Conservation (phyloP, 2,797 vertebrate species). For the Microcaecilia unicolor region DNA sequence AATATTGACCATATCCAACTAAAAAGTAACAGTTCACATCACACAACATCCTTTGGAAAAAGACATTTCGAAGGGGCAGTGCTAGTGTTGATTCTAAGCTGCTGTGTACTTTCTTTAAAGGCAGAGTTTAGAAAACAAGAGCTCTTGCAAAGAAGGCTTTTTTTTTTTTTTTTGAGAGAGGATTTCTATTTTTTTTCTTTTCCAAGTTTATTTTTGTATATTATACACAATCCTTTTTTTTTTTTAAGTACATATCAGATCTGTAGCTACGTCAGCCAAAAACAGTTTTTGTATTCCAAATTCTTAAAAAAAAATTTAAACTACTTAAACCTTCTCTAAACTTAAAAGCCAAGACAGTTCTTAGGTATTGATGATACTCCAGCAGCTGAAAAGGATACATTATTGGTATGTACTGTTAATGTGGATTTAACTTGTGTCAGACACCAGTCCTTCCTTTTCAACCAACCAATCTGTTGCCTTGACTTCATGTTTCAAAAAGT, state of each 20-base stretch:
- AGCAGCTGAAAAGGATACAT: conserved; percentile 27
- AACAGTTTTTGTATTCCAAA: conserved; percentile 26
- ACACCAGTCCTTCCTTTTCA: conserved; percentile 2
- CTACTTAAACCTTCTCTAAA: conserved; percentile 30
- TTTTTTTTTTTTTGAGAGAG: too few relatives aligned
- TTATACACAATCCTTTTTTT: conserved; percentile 32
- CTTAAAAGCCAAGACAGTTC: conserved; percentile 27
- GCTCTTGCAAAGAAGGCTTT: too few relatives aligned
- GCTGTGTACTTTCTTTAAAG: too few relatives aligned
- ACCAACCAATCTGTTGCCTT: background rate
- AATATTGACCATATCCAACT: too few relatives aligned
- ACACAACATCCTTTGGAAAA: too few relatives aligned
- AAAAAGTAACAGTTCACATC: too few relatives aligned
- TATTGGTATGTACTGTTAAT: conserved; percentile 14
- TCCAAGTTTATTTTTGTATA: too few relatives aligned
- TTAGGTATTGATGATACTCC: conserved; percentile 35
- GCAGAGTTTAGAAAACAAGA: too few relatives aligned
- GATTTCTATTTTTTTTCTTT: too few relatives aligned
- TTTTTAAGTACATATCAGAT: conserved; percentile 42
- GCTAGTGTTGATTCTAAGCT: too few relatives aligned
- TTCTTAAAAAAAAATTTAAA: conserved; percentile 34
- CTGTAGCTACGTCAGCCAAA: conserved; percentile 29
- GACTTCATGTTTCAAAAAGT: conserved; percentile 78
- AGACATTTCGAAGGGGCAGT: too few relatives aligned
- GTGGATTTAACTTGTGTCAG: conserved; percentile 22